Evolutionary conservation across 1,140 invertebrate species (phyloP).

Genomic region (roundworm (Caenorhabditis elegans)): DNA sequence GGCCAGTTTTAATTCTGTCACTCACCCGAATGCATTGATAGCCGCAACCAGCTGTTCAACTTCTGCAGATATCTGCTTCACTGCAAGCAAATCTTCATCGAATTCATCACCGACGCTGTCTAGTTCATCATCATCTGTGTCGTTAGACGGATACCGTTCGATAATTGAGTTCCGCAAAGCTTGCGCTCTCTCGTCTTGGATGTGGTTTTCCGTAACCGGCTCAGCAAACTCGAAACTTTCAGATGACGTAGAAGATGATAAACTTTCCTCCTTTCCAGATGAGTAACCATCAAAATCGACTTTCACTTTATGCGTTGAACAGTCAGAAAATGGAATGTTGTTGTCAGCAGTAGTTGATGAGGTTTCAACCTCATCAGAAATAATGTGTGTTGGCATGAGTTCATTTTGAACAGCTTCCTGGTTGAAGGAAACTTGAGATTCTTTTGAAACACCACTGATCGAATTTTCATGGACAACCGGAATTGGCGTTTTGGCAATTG

Average conservation of each 20-base stretch:
- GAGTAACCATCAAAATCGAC: constrained; percentile 19
- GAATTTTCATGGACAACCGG: no score
- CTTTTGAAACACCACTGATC: no score
- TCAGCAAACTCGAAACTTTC: constrained; percentile 30
- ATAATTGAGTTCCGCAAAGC: constrained; percentile 6
- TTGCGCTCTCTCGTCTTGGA: not conserved
- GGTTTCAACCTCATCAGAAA: not conserved
- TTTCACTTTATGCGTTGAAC: constrained; percentile 9
- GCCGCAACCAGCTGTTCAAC: constrained; percentile 16
- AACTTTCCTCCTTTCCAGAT: constrained; percentile 6
- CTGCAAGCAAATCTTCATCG: constrained; percentile 2
- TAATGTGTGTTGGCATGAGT: not conserved
- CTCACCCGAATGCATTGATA: constrained; percentile 20
- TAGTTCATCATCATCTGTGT: not conserved
- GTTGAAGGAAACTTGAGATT: no score
- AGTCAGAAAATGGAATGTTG: not conserved
- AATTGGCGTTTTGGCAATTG: not conserved
- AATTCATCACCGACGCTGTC: not conserved
- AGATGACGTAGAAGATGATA: constrained; percentile 4
- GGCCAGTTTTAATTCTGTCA: not conserved
- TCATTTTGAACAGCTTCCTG: no score
- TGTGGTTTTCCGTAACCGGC: not conserved
- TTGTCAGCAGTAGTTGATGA: not conserved
- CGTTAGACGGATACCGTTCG: constrained; percentile 13
- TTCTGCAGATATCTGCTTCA: constrained; percentile 16